These are phyloP conservation scores for Myiopsitta monachus DNA, from an alignment of 2,113 vertebrate genomes.

Conservation along the genomic window DNA sequence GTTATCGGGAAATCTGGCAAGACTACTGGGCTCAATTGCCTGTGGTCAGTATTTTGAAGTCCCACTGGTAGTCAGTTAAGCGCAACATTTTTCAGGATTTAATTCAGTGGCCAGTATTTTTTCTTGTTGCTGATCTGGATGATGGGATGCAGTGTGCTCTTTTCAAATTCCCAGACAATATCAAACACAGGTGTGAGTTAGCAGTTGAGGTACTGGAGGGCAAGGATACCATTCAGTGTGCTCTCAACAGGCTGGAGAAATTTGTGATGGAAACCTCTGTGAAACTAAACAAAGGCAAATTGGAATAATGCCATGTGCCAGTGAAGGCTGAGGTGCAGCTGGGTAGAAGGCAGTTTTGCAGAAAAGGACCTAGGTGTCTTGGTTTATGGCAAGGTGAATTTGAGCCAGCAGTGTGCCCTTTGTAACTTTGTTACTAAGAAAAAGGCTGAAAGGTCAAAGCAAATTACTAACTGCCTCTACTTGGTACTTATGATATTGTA, in stretches of 20 bases:
- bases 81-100: background rate
- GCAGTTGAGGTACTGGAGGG: background rate
- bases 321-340: background rate
- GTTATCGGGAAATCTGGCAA: background rate
- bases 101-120: background rate
- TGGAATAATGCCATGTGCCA: background rate
- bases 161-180: background rate
- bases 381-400: background rate
- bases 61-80: background rate
- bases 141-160: background rate
- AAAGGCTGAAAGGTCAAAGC: background rate
- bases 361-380: background rate
- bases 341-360: background rate
- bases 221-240: background rate
- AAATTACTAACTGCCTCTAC: background rate
- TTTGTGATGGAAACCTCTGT: background rate
- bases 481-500: background rate
- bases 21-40: background rate
- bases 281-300: background rate
- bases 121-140: background rate
- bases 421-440: background rate
- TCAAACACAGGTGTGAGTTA: background rate
- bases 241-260: background rate
- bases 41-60: background rate
- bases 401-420: background rate